These are phyloP conservation scores for Corbicula japonica DNA, from an alignment of 2,888 invertebrate species.

Conservation along the genomic window DNA sequence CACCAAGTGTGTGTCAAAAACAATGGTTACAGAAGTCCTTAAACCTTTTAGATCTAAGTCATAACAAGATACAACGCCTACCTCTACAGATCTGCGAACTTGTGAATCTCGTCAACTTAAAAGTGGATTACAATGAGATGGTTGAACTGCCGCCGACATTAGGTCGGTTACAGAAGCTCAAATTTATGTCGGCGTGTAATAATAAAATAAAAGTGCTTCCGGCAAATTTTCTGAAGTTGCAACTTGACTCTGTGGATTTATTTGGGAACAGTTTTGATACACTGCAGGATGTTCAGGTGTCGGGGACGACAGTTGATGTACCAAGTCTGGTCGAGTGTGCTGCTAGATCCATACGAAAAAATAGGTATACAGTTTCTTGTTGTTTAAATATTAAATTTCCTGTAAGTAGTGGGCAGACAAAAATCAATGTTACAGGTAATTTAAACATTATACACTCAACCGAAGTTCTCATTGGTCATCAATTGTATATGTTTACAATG, in stretches of 20 bases:
- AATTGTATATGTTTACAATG: too few species aligned
- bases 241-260: slow-evolving; percentile 79
- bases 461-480: too few species aligned
- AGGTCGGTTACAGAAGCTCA: slow-evolving; percentile 74
- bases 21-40: slow-evolving; percentile 71
- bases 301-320: slow-evolving; percentile 60
- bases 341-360: slow-evolving; percentile 78
- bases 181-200: slow-evolving; percentile 71
- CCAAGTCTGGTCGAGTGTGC: slow-evolving; percentile 78
- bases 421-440: too few species aligned
- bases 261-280: slow-evolving; percentile 75
- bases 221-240: slow-evolving; percentile 77
- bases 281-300: slow-evolving; percentile 37
- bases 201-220: slow-evolving; percentile 80
- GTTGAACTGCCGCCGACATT: slow-evolving; percentile 78
- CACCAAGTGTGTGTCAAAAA: slow-evolving; percentile 73
- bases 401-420: too few species aligned
- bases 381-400: too few species aligned
- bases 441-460: too few species aligned
- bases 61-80: slow-evolving; percentile 75
- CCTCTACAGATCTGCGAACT: slow-evolving; percentile 82
- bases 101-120: slow-evolving; percentile 73
- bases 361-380: too few species aligned
- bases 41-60: slow-evolving; percentile 75
- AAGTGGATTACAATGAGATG: slow-evolving; percentile 79